Conservation (phyloP, 1,140 invertebrate genomes). For the Listronotus oregonensis region DNA sequence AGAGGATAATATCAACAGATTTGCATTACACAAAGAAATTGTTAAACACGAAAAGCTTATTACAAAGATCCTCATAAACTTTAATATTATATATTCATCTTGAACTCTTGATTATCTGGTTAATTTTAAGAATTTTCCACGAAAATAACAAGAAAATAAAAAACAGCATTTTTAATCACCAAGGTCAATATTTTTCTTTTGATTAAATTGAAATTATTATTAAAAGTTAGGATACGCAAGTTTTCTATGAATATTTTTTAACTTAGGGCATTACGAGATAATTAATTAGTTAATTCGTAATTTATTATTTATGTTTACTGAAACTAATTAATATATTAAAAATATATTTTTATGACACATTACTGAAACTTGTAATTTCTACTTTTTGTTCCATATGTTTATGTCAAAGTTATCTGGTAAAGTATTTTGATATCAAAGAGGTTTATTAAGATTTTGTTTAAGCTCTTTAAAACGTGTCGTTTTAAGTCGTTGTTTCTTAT, state of each 20-base stretch:
- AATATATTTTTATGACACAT: no score
- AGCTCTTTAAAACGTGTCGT: no score
- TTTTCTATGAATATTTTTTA: conserved; percentile 2
- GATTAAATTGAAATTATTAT: conserved; percentile 17
- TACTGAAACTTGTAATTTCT: no score
- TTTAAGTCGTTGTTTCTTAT: no score
- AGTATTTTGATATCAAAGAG: no score
- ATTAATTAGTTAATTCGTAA: background rate
- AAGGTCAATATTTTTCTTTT: background rate
- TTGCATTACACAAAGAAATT: no score
- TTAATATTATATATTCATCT: background rate
- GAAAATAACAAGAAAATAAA: conserved; percentile 4
- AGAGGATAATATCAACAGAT: no score
- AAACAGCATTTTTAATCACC: conserved; percentile 3
- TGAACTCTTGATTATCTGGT: background rate
- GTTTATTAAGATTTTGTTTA: no score
- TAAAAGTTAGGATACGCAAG: conserved; percentile 13
- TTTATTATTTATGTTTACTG: background rate
- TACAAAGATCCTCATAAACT: background rate
- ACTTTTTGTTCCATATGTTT: no score
- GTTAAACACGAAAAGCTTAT: no score
- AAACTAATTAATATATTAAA: no score
- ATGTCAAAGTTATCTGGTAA: no score
- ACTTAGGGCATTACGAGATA: conserved; percentile 3
- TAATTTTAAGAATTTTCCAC: background rate